These are phyloP conservation scores for Spea multiplicata DNA, from an alignment of 2,113 vertebrate genomes.

Conservation along the genomic window DNA sequence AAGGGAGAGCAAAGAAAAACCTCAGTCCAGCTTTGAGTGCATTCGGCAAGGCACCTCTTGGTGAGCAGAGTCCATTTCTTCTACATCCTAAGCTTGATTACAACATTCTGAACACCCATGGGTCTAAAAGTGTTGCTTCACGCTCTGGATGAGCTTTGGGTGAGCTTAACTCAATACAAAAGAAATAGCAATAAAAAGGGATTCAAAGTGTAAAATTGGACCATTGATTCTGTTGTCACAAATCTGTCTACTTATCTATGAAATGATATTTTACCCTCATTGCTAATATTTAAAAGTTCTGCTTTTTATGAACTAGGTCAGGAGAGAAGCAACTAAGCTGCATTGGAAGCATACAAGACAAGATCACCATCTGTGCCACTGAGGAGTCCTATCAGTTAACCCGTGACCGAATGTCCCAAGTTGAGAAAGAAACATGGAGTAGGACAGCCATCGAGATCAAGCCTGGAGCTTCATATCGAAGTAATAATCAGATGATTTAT, in stretches of 20 bases:
- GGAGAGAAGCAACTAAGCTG: conserved; percentile 71
- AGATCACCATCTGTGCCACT: conserved; percentile 80
- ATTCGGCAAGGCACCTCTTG: conserved; percentile 68
- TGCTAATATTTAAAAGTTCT: no score
- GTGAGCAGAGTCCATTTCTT: conserved; percentile 57
- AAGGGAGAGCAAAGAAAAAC: conserved; percentile 75
- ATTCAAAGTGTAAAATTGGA: no score
- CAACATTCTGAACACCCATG: background rate
- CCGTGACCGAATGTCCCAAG: conserved; percentile 67
- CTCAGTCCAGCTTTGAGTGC: conserved; percentile 77
- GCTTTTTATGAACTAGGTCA: conserved; percentile 42
- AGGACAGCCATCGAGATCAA: conserved; percentile 70
- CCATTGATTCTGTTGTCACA: no score
- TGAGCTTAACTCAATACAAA: no score
- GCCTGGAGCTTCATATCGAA: conserved; percentile 61
- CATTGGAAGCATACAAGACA: conserved; percentile 79
- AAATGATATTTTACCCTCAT: no score
- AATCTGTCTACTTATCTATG: no score
- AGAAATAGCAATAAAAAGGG: no score
- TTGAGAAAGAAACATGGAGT: conserved; percentile 74
- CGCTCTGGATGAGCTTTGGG: no score
- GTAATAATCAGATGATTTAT: conserved; percentile 53
- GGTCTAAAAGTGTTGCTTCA: no score
- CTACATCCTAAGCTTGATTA: background rate
- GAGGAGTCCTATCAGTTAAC: conserved; percentile 74